Base-by-base conservation (phyloP, 2,888 invertebrate species). In the Smittia aterrima region DNA sequence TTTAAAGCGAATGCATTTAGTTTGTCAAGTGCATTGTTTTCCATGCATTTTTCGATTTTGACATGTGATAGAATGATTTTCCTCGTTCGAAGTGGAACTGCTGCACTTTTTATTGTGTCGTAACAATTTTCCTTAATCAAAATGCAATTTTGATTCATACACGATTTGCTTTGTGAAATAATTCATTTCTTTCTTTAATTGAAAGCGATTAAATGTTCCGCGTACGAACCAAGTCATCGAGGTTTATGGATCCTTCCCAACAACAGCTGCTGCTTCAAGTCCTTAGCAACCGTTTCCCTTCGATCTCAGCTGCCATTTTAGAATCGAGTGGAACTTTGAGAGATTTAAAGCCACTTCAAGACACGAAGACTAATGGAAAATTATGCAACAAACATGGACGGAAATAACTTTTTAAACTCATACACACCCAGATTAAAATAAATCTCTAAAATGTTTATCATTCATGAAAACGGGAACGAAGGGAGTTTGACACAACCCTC, bases 111-210 rank as follows among this genome's bases (percentile, higher is more conserved):
- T 25, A 47, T 47, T 11, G 32, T 54, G 54, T 71, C 71, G 71
- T 58, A 71, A 54, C 58, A 71, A 71, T 71, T 71, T 71, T 71
- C 58, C 22, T 20, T 71, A 22, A 71, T 71, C 53, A 54, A 71
- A 71, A 71, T 71, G 54, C 71, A 71, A 71, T 71, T 71, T 71
- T 47, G n/a, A n/a, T n/a, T 47, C 47, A 6, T n/a, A 47, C 27
- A 22, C 58, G 58, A 58, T 22, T 22, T 58, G 32, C 32, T 9
- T 32, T 3, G 4, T 47, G 4, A 47, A n/a, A 6, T 47, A 47
- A n/a, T n/a, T n/a, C n/a, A n/a, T n/a, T 47, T 6, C 11, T 47
- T 47, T 32, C 32, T 32, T 32, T 32, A 32, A 32, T 32, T 32
- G 32, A 32, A 32, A 32, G 9, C 32, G 3, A 32, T 32, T 32